Percentiles rank a stretch among this genome's conserved stretches.
These are phyloP conservation scores for Mactra quadrangularis DNA, from an alignment of 1,140 invertebrate species.

Conservation along the genomic window DNA sequence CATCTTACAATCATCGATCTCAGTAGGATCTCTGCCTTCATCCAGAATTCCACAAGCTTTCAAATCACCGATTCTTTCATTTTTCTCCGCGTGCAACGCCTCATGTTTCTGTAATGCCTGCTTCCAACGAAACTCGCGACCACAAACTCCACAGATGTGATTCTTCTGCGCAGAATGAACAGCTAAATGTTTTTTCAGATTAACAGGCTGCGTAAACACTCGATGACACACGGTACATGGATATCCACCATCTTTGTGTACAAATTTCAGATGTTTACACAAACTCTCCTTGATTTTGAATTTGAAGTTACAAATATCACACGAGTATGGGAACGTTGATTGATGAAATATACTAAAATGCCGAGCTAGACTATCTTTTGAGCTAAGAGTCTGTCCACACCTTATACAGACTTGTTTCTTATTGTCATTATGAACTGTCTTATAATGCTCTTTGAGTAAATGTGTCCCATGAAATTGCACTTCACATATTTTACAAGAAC, in stretches of 20 bases:
- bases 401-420: slow-evolving; percentile 53
- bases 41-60: background rate
- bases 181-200: slow-evolving; percentile 38
- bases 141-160: slow-evolving; percentile 10
- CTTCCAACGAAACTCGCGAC: slow-evolving; percentile 45
- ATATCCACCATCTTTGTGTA: slow-evolving; percentile 50
- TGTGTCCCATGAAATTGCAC: background rate
- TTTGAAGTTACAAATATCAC: slow-evolving; percentile 29
- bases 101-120: slow-evolving; percentile 42
- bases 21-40: background rate
- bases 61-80: background rate
- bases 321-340: slow-evolving; percentile 31
- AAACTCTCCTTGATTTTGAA: slow-evolving; percentile 57
- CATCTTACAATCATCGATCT: background rate
- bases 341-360: slow-evolving; percentile 61
- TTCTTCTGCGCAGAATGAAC: slow-evolving; percentile 25
- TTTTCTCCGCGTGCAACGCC: background rate
- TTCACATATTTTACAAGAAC: slow-evolving; percentile 48
- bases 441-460: slow-evolving; percentile 38
- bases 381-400: slow-evolving; percentile 54
- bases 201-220: slow-evolving; percentile 25
- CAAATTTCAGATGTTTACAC: slow-evolving; percentile 49
- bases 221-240: slow-evolving; percentile 25
- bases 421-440: slow-evolving; percentile 36
- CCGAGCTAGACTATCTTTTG: slow-evolving; percentile 53